Conservation (phyloP, 92 coral and sea anemone genomes). For the Zoanthus gigantus region DNA sequence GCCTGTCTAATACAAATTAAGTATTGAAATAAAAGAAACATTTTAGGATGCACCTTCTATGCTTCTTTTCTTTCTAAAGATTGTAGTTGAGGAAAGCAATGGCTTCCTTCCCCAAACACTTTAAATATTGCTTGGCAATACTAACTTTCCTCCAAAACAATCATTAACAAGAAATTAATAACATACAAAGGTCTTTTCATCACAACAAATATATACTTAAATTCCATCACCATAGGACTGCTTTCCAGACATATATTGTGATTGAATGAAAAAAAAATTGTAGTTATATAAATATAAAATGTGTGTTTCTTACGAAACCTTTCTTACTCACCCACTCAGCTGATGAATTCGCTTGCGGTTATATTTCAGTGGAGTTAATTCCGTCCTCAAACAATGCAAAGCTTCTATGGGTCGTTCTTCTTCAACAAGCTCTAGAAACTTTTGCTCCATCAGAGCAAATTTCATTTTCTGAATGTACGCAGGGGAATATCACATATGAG, state of each 20-base stretch:
- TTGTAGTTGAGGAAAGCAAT: background rate
- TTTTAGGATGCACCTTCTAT: conserved; percentile 34
- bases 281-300: background rate
- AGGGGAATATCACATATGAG: background rate
- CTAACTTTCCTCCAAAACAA: background rate
- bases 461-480: conserved; percentile 84
- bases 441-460: conserved; percentile 96
- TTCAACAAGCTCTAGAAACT: conserved; percentile 91
- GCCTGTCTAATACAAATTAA: conserved; percentile 49
- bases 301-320: background rate
- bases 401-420: conserved; percentile 93
- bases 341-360: conserved; percentile 93
- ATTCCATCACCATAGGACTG: background rate
- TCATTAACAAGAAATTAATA: background rate
- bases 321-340: conserved; percentile 88
- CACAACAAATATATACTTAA: conserved; percentile 17
- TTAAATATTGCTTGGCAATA: background rate
- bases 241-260: background rate
- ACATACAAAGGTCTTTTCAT: background rate
- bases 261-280: background rate
- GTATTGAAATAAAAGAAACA: conserved; percentile 38
- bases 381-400: conserved; percentile 91
- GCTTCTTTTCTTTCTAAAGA: conserved; percentile 9
- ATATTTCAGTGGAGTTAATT: conserved; percentile 90
- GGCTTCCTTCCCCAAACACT: background rate